These are phyloP conservation scores for Periophthalmodon schlosseri DNA, from an alignment of 2,113 vertebrate species.

Conservation along the genomic window DNA sequence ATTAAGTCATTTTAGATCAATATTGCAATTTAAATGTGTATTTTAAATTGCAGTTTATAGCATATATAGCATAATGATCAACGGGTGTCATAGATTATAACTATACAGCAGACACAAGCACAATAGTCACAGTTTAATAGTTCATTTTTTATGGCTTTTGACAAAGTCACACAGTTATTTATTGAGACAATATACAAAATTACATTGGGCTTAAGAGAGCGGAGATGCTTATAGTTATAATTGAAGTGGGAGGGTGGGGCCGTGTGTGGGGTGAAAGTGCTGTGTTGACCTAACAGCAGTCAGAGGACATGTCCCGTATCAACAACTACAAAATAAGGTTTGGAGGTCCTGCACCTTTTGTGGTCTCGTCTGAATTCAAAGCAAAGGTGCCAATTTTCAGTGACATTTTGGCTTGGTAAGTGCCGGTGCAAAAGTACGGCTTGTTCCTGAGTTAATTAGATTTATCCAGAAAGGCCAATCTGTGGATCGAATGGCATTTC, in stretches of 20 bases:
- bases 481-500: constrained; percentile 63
- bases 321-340: neutral
- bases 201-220: neutral
- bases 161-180: neutral
- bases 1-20: too few relatives aligned
- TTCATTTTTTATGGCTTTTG: too few relatives aligned
- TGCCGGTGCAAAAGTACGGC: constrained; percentile 43
- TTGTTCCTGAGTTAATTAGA: constrained; percentile 66
- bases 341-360: constrained; percentile 22
- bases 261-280: neutral
- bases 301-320: neutral
- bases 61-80: too few relatives aligned
- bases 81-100: too few relatives aligned
- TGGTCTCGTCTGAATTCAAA: constrained; percentile 38
- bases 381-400: constrained; percentile 50
- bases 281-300: neutral
- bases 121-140: too few relatives aligned
- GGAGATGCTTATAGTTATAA: neutral
- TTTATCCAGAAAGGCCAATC: constrained; percentile 72
- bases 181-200: neutral
- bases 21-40: too few relatives aligned
- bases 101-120: too few relatives aligned
- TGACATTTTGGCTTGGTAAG: constrained; percentile 68
- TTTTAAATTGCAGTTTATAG: too few relatives aligned
- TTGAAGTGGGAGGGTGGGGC: neutral